Evolutionary conservation across 2,113 vertebrate species (phyloP), one percentile per base, ranked within the genome.

Genomic region (Lanius ludovicianus): DNA sequence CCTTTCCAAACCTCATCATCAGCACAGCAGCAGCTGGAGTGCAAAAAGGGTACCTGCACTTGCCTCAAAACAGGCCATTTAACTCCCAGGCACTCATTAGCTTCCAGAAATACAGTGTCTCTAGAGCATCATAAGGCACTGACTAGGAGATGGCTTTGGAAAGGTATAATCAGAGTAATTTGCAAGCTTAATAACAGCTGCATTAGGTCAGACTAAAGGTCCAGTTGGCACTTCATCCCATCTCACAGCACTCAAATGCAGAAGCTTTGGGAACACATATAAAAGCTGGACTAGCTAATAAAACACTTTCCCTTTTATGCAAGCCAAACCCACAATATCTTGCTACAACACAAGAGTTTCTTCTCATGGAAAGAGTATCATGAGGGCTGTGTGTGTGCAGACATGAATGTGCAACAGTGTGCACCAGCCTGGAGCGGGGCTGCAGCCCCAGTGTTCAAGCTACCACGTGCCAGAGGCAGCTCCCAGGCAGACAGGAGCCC

Each of bases 361-460:
- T 44, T 49, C 65, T 39, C 17, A 18, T 6, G 52, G 59, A 27
- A 52, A 9, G 74, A 63, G 3, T 0, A 49, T 20, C 37, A 23
- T 0, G 18, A 63, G 39, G 84, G 59, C 1, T 39, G 31, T 49
- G n/a, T 57, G 52, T 33, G 42, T 37, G 46, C 30, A 70, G 44
- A 11, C 20, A 5, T 0, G 3, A 5, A 10, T 1, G 30, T 4
- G 1, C 55, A 64, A 3, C 15, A 24, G 44, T 2, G 44, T 41
- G 44, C 7, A 13, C 30, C 55, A 89, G 55, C 17, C 41, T 3
- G 55, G 12, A 74, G 39, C 0, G 0, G 18, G n/a, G 55, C 70
- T 89, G 31, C 76, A 74, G 70, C 39, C 59, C 64, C 69, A 30
- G 24, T 20, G 35, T 6, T 55, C 6, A 0, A 2, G 37, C 14